Percentiles rank a stretch among this genome's conserved stretches.
Evolutionary conservation across 2,113 vertebrate species (phyloP).

Genomic region (Coturnix japonica): DNA sequence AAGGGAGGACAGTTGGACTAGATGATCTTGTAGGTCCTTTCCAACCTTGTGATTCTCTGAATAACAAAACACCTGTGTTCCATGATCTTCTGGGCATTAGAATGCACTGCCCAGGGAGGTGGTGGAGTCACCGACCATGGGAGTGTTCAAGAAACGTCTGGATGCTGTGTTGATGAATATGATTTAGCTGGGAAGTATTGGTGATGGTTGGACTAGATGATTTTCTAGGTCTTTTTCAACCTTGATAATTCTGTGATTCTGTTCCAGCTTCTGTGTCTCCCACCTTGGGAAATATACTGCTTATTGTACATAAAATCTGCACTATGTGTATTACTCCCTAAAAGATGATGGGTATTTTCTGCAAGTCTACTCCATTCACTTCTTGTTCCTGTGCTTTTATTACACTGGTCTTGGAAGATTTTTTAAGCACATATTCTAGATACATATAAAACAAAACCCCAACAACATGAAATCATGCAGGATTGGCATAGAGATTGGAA

Average conservation of each 20-base stretch:
- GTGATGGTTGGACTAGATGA: too few species aligned
- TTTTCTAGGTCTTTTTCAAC: too few species aligned
- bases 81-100: too few species aligned
- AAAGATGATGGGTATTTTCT: rapidly evolving
- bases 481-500: too few species aligned
- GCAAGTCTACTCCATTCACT: not conserved
- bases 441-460: not conserved
- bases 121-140: too few species aligned
- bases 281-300: not conserved
- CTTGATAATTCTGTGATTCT: too few species aligned
- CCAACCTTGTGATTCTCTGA: not conserved
- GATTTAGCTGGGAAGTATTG: too few species aligned
- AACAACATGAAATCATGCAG: not conserved
- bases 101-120: too few species aligned
- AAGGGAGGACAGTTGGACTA: too few species aligned
- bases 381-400: not conserved
- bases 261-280: not conserved
- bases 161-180: too few species aligned
- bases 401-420: not conserved
- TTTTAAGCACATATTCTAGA: not conserved
- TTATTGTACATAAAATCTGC: rapidly evolving
- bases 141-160: too few species aligned
- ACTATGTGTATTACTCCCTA: not conserved
- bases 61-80: not conserved
- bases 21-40: too few species aligned